These are phyloP conservation scores for Diorhabda carinulata DNA, from an alignment of 1,140 invertebrate genomes.

Conservation along the genomic window DNA sequence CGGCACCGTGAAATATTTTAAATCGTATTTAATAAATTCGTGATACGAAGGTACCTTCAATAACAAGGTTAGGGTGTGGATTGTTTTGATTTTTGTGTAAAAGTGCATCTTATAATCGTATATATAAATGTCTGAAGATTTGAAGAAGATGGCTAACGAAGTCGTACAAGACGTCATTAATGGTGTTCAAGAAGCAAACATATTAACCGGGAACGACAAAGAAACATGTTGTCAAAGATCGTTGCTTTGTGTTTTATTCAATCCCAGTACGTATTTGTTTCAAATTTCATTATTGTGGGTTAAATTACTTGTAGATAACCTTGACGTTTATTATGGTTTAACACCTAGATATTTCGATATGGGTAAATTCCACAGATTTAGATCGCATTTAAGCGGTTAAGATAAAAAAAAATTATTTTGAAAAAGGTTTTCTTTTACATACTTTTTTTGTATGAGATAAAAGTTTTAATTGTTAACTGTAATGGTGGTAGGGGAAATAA, in stretches of 20 bases:
- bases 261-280: conserved; percentile 36
- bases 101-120: neutral
- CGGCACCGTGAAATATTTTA: neutral
- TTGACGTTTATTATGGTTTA: no score
- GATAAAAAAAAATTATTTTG: no score
- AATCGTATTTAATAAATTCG: neutral
- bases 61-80: neutral
- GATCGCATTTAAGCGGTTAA: no score
- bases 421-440: no score
- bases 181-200: conserved; percentile 30
- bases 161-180: conserved; percentile 38
- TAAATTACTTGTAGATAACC: no score
- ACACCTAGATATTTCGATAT: no score
- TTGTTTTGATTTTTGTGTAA: conserved; percentile 2
- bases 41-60: neutral
- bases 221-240: conserved; percentile 31
- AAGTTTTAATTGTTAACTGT: no score
- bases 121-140: conserved; percentile 21
- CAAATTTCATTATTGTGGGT: neutral
- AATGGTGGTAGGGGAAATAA: no score
- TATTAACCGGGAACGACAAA: conserved; percentile 18
- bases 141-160: conserved; percentile 33
- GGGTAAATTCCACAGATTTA: no score
- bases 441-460: no score
- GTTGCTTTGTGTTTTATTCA: conserved; percentile 36